Percentiles rank a stretch among this genome's conserved stretches.
These are phyloP conservation scores for Napeogenes sylphis DNA, from an alignment of 2,888 invertebrate genomes.

Conservation along the genomic window DNA sequence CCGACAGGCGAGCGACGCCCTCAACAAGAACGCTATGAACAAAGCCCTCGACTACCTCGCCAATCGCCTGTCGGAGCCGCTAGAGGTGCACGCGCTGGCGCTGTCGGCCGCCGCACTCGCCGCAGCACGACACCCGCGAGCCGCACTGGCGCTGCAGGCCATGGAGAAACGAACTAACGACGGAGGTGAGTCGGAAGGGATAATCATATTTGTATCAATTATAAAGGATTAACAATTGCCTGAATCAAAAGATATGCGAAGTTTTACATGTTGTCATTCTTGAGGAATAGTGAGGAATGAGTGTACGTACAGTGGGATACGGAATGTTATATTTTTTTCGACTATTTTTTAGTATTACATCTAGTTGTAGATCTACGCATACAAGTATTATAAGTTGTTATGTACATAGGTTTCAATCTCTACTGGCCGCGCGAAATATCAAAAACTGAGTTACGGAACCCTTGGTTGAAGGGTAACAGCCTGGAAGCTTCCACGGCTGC, in stretches of 20 bases:
- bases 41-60: constrained; percentile 87
- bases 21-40: constrained; percentile 82
- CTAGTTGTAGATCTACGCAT: background rate
- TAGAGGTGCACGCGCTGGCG: constrained; percentile 85
- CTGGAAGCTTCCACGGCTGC: constrained; percentile 88
- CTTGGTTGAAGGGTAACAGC: constrained; percentile 63
- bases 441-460: constrained; percentile 64
- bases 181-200: background rate
- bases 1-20: constrained; percentile 54
- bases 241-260: too few species aligned
- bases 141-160: constrained; percentile 76
- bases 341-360: too few species aligned
- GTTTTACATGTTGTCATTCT: too few species aligned
- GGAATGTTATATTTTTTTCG: too few species aligned
- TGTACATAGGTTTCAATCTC: constrained; percentile 48
- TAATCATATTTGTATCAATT: too few species aligned
- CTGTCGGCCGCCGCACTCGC: constrained; percentile 87
- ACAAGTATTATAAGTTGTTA: background rate
- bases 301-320: too few species aligned
- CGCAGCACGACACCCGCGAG: constrained; percentile 83
- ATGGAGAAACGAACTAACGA: constrained; percentile 68
- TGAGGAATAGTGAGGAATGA: too few species aligned
- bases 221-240: too few species aligned
- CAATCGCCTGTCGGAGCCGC: constrained; percentile 78
- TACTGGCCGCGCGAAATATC: constrained; percentile 64